Percentiles rank a stretch among this genome's conserved stretches.
These are phyloP conservation scores for Sceloporus tristichus DNA, from an alignment of 2,113 vertebrate genomes.

Conservation along the genomic window DNA sequence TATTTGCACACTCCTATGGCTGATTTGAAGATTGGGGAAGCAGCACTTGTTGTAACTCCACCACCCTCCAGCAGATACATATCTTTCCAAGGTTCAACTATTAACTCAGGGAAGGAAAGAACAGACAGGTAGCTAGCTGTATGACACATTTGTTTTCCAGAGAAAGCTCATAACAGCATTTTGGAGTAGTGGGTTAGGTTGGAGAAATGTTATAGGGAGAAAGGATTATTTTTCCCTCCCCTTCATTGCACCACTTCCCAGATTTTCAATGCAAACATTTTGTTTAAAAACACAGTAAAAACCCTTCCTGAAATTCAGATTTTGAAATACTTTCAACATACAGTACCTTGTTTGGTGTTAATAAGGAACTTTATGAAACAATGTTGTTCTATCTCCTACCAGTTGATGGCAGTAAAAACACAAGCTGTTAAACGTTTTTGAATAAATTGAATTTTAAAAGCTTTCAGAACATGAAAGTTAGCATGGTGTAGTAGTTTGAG, in stretches of 20 bases:
- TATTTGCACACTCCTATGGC: neutral
- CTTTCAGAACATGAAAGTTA: neutral
- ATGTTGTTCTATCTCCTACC: constrained; percentile 29
- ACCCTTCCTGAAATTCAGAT: neutral
- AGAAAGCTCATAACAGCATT: no score
- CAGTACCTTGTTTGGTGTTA: neutral
- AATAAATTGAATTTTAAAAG: neutral
- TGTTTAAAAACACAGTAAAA: neutral
- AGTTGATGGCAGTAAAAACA: constrained; percentile 60
- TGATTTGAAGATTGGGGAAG: neutral
- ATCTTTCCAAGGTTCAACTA: no score
- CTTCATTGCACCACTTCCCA: neutral
- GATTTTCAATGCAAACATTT: neutral
- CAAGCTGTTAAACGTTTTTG: neutral
- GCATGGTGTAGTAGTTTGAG: no score
- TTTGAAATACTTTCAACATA: neutral
- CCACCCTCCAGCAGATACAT: no score
- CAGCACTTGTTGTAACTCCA: no score
- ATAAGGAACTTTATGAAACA: neutral
- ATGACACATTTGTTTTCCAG: no score
- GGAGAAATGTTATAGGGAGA: no score
- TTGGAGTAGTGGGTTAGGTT: no score
- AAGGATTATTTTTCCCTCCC: neutral
- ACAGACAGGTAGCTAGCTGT: no score
- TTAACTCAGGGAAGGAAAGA: no score